These are phyloP conservation scores for Bimastos eiseni DNA, from an alignment of 2,888 invertebrate species.

Conservation along the genomic window DNA sequence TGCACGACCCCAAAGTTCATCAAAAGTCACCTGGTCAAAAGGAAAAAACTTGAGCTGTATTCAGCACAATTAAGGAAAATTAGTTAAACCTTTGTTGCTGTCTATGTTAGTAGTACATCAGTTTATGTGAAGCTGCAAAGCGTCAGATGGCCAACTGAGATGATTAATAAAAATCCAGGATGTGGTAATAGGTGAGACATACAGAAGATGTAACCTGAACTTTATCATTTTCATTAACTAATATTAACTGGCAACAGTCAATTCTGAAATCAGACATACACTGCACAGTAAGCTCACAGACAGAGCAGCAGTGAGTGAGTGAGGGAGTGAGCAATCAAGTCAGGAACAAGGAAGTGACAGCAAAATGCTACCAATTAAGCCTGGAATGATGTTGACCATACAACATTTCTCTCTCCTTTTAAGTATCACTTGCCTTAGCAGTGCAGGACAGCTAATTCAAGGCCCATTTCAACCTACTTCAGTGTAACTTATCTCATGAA, in stretches of 20 bases:
- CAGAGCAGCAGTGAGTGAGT: neutral
- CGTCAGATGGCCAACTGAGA: neutral
- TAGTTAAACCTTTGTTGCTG: too few species aligned
- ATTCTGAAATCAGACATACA: neutral
- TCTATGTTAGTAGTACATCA: neutral
- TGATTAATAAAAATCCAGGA: neutral
- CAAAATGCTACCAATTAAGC: neutral
- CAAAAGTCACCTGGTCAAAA: too few species aligned
- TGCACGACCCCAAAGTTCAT: too few species aligned
- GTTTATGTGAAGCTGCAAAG: neutral
- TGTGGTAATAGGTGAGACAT: neutral
- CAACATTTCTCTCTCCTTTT: neutral
- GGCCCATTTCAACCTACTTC: neutral
- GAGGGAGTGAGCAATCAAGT: neutral
- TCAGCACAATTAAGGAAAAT: too few species aligned
- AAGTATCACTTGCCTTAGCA: neutral
- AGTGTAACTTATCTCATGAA: neutral
- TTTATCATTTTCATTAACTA: neutral
- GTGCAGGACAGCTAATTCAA: conserved; percentile 13
- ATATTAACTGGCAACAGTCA: conserved; percentile 13
- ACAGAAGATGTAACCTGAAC: neutral
- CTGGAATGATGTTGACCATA: neutral
- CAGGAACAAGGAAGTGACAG: neutral
- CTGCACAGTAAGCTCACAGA: neutral
- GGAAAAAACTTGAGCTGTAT: too few species aligned